Conservation (phyloP, 2,113 vertebrate genomes). For the Odobenus rosmarus region DNA sequence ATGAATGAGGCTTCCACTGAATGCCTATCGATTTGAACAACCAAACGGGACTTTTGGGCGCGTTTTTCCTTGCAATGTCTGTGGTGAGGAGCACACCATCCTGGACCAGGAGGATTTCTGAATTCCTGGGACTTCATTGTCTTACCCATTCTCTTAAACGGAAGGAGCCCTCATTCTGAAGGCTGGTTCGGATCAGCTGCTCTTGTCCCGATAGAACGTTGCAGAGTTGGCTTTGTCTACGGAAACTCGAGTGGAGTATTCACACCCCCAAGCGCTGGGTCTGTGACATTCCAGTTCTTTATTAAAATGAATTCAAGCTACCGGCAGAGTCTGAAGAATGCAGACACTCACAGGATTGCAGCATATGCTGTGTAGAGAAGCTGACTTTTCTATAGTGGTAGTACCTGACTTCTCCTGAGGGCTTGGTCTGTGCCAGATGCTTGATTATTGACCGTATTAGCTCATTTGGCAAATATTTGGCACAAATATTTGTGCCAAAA, state of each 20-base stretch:
- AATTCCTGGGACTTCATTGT: background rate
- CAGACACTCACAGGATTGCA: background rate
- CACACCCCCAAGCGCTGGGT: background rate
- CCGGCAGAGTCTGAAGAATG: background rate
- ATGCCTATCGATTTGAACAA: background rate
- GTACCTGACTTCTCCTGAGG: accelerated
- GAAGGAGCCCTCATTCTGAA: background rate
- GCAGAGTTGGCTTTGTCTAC: background rate
- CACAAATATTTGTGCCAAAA: background rate
- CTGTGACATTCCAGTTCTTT: background rate
- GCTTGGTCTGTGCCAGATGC: background rate
- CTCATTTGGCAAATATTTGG: too few species aligned
- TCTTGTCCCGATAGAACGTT: background rate
- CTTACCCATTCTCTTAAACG: background rate
- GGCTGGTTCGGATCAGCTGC: too few species aligned
- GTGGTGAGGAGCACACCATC: background rate
- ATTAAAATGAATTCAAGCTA: background rate
- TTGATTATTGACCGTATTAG: background rate
- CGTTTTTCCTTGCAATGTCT: background rate
- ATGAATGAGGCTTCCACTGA: slow-evolving; percentile 40
- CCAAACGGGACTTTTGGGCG: background rate
- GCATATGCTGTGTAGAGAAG: background rate
- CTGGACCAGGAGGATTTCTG: background rate
- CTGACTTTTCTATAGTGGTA: too few species aligned
- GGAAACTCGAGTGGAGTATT: background rate